Base-by-base conservation (phyloP, 2,113 vertebrate species). In the Chunga burmeisteri region DNA sequence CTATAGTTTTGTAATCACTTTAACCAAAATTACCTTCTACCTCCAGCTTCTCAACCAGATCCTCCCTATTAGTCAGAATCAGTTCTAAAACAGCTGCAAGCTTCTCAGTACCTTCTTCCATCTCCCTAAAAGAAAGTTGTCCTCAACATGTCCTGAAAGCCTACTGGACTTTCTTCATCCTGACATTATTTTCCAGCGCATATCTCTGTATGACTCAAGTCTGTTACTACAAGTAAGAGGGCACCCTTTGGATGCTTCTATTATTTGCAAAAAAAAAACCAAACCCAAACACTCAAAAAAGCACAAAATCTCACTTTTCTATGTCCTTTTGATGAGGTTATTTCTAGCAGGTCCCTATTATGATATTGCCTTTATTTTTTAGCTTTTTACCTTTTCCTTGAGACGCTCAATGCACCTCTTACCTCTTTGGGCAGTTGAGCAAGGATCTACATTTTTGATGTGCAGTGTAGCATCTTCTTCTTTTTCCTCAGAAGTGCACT, bases 1-100 rank as follows among this genome's bases (percentile, higher is more conserved):
- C 80, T 71, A 72, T 72, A 82, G 62, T 86, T 92, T 92, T 93
- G 53, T 94, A 94, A 93, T 95, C 71, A 73, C 55, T 93, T 93
- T 86, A 65, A 86, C 58, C 11, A 18, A 91, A 94, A 94, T 93
- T 93, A 49, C 62, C 62, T 88, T 91, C 74, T 87, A 80, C 66
- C 49, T 94, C 47, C 65, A 90, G 70, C 62, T 90, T 90, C 70
- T 94, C 67, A 82, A 82, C 74, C 49, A 75, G 70, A 85, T 87
- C 74, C 66, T 93, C 70, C 74, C 87, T 85, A 38, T 82, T 88
- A 91, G 81, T 70, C 78, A 95, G 70, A 82, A 91, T 38, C 56
- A 56, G 8, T 49, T 85, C 52, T 87, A 73, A 96, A 93, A 52
- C 23, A 95, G 74, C 81, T 73, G 36, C 12, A 75, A 81, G 77